These are phyloP conservation scores for Poeciliopsis gracilis DNA, from an alignment of 2,797 vertebrate genomes.

Conservation along the genomic window DNA sequence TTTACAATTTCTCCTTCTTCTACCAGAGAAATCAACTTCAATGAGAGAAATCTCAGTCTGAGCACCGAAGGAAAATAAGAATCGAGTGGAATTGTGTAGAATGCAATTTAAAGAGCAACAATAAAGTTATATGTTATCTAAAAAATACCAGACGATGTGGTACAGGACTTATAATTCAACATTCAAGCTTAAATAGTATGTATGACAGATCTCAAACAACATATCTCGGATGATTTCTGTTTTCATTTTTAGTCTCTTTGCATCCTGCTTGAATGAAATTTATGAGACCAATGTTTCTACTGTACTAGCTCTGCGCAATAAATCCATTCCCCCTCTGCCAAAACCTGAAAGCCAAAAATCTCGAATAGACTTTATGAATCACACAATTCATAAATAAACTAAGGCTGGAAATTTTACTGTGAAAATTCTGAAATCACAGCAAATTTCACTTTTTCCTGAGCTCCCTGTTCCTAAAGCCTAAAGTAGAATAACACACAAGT, in stretches of 20 bases:
- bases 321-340: not conserved
- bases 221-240: not conserved
- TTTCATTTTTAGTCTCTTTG: not conserved
- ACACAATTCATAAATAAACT: slow-evolving; percentile 8
- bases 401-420: not conserved
- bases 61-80: too few relatives aligned
- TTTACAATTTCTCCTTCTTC: too few relatives aligned
- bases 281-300: not conserved
- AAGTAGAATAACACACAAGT: slow-evolving; percentile 31
- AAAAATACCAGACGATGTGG: slow-evolving; percentile 44
- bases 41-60: too few relatives aligned
- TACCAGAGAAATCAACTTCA: too few relatives aligned
- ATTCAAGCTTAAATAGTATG: not conserved
- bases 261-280: slow-evolving; percentile 1
- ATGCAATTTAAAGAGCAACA: slow-evolving; percentile 43
- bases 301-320: not conserved
- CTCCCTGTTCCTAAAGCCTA: slow-evolving; percentile 17
- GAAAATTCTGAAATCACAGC: not conserved
- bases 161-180: slow-evolving; percentile 2
- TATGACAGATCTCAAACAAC: not conserved
- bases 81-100: too few relatives aligned
- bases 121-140: slow-evolving; percentile 54
- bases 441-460: slow-evolving; percentile 19
- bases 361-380: slow-evolving; percentile 5
- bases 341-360: slow-evolving; percentile 9